Evolutionary conservation across 1,140 invertebrate species (phyloP).

Genomic region (Drosophila ercepeae): DNA sequence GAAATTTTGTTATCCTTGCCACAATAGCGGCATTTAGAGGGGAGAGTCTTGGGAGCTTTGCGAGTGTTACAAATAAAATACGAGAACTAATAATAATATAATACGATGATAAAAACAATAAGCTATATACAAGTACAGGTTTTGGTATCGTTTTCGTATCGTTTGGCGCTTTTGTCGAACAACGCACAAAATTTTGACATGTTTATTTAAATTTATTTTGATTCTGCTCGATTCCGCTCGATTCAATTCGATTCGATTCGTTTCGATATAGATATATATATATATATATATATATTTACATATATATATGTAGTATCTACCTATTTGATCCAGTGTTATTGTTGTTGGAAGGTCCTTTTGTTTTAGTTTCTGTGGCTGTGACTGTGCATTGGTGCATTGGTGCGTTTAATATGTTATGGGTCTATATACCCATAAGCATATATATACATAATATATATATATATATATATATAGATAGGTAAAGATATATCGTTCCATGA

Average conservation of each 20-base stretch:
- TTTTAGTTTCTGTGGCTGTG: slow-evolving; percentile 25
- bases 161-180: slow-evolving; percentile 23
- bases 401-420: slow-evolving; percentile 63
- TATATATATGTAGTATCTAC: not conserved
- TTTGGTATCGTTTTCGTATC: slow-evolving; percentile 21
- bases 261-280: slow-evolving; percentile 6
- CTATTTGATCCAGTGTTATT: slow-evolving; percentile 12
- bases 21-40: slow-evolving; percentile 1
- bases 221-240: slow-evolving; percentile 17
- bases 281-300: not conserved
- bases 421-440: slow-evolving; percentile 43
- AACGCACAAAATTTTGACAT: slow-evolving; percentile 38
- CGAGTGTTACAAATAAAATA: slow-evolving; percentile 56
- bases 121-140: slow-evolving; percentile 8
- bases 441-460: too few species aligned
- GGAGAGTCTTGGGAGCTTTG: slow-evolving; percentile 13
- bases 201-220: slow-evolving; percentile 58
- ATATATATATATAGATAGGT: slow-evolving; percentile 24
- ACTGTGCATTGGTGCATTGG: too few species aligned
- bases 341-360: slow-evolving; percentile 28
- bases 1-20: slow-evolving; percentile 18
- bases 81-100: slow-evolving; percentile 68
- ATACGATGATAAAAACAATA: slow-evolving; percentile 68
- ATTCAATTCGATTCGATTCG: not conserved
- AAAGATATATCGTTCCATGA: slow-evolving; percentile 45